Base-by-base conservation (phyloP, 2,888 invertebrate genomes). In the Drosophila meridionalis region DNA sequence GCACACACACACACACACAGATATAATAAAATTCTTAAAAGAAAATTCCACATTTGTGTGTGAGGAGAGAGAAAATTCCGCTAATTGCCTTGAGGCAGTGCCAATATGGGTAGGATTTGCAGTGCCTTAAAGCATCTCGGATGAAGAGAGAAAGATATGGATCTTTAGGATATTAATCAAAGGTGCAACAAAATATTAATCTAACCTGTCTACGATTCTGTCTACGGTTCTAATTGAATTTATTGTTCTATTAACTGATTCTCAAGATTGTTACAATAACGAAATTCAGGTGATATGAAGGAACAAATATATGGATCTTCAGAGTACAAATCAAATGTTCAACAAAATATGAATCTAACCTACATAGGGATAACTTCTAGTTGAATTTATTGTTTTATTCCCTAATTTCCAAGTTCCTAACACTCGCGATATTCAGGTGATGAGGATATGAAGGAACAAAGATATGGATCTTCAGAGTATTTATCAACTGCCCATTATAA, bases 41-140 rank as follows among this genome's bases (percentile, higher is more conserved):
- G 9, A 4, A 9, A n/a, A 32, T 6, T 2, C 32, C 50, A 11
- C 6, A 20, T 9, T 4, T 5, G n/a, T 48, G 48, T 30, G 12
- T 28, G n/a, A 2, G 30, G 3, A 4, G 14, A n/a, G 30, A 50
- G 48, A 4, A n/a, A n/a, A 30, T n/a, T 30, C 32, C 8, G 47
- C 28, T 32, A 50, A 52, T 52, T 52, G 32, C 34, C n/a, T 34
- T 11, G 32, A n/a, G 30, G 50, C 50, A n/a, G 11, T 52, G n/a
- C 6, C 50, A 50, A 50, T n/a, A 8, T n/a, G 48, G n/a, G 48
- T 30, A 30, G 8, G 30, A 3, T 30, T n/a, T 30, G 8, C 9
- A 14, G 4, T 14, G n/a, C 26, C 45, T 45, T 28, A 0, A 12
- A 1, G 26, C 26, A 26, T 9, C 43, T 43, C 8, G 12, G 20